Base-by-base conservation (phyloP, 1,140 invertebrate genomes). In the Tetranychus urticae region DNA sequence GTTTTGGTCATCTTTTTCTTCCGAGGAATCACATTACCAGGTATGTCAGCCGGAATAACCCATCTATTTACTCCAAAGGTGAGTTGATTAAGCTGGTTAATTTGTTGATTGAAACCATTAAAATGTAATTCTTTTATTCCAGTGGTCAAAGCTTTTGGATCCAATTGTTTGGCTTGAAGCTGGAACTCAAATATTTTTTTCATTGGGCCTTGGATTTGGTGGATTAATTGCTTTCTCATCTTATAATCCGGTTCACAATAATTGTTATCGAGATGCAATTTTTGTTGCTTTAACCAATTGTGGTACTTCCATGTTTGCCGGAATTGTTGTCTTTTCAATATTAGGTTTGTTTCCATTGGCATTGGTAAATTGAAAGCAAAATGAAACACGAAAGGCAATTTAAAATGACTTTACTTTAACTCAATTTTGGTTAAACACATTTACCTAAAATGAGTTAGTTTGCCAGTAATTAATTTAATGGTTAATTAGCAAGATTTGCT, bases 271-370 rank as follows among this genome's bases (percentile, higher is more conserved):
- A 45, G 73, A 74, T 65, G 74, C 73, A 54, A 64, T 79, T 13
- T 70, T 77, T 14, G 78, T 77, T 0, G 74, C 73, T 2, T 67
- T 69, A 7, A 77, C 91, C 2, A 92, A 92, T 72, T 83, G 83
- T 66, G 82, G 83, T 31, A 92, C 89, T 0, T 91, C 86, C 70
- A 81, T 94, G 62, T 89, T 88, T 74, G 85, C 87, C 14, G 90
- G 89, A 0, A 86, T 93, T 67, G 88, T 92, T 3, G 87, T 94
- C 33, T 94, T 94, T 74, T 86, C 88, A 0, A 88, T 90, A 58
- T 75, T 96, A 12, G 92, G 92, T 56, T 47, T 14, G 46, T 23
- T 23, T 23, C 23, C 23, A 23, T 23, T 23, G 23, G 23, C 23
- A 23, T 23, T 23, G 23, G 23, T 23, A 23, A 23, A 23, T 23